These are phyloP conservation scores for Pteronura brasiliensis DNA, from an alignment of 2,113 vertebrate genomes.

Conservation along the genomic window DNA sequence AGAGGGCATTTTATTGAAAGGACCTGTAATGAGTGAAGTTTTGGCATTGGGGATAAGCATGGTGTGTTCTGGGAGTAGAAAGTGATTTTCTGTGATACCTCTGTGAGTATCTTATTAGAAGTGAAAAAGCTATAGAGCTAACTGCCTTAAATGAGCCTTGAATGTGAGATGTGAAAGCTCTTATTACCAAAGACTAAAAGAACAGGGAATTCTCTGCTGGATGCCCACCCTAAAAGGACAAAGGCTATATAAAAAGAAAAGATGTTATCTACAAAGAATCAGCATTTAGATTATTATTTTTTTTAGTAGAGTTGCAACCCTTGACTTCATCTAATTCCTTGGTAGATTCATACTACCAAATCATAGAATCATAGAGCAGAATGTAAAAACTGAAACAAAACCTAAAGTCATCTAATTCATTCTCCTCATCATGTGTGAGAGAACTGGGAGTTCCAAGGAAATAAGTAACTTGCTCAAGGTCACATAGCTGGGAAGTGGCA, in stretches of 20 bases:
- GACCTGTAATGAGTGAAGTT: background rate
- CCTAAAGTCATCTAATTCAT: background rate
- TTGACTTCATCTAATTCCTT: background rate
- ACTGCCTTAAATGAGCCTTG: background rate
- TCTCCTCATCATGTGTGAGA: background rate
- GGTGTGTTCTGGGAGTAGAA: background rate
- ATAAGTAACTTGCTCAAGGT: background rate
- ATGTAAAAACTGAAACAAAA: background rate
- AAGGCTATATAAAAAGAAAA: background rate
- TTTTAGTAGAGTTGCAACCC: background rate
- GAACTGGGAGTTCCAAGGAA: background rate
- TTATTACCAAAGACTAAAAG: background rate
- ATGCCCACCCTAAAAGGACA: background rate
- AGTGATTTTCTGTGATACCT: background rate
- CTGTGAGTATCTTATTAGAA: background rate
- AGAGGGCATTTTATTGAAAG: background rate
- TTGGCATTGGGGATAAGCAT: background rate
- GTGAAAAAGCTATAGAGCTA: background rate
- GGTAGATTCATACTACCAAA: background rate
- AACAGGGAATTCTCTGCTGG: background rate
- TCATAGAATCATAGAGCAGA: background rate
- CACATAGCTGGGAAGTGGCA: background rate
- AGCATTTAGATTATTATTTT: background rate
- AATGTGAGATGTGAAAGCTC: background rate
- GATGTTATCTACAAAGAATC: background rate